Conservation (phyloP, 2,888 invertebrate genomes). For the Dryomyza anilis region DNA sequence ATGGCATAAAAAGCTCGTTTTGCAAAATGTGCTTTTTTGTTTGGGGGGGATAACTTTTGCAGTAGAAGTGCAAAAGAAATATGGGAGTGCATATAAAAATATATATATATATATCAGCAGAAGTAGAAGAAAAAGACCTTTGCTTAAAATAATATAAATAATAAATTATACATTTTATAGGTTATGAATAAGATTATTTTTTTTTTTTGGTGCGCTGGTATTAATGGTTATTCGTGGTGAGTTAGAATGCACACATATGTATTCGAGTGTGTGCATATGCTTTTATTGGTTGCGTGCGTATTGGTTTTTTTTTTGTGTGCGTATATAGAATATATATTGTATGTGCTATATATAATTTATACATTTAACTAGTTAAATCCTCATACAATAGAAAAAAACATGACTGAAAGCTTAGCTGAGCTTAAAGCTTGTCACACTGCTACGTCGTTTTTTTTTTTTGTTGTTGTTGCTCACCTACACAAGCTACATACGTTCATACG, state of each 20-base stretch:
- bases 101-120: too few species aligned
- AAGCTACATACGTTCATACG: background rate
- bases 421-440: slow-evolving; percentile 5
- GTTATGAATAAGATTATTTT: background rate
- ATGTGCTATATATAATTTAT: background rate
- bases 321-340: slow-evolving; percentile 27
- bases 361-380: background rate
- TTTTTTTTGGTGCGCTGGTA: background rate
- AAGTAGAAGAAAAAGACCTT: too few species aligned
- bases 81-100: too few species aligned
- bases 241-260: background rate
- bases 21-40: slow-evolving; percentile 2
- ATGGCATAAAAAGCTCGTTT: background rate
- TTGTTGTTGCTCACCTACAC: background rate
- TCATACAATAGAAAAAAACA: slow-evolving; percentile 32
- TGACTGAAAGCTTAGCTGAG: slow-evolving; percentile 26
- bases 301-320: slow-evolving; percentile 7
- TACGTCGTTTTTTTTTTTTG: slow-evolving; percentile 6
- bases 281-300: slow-evolving; percentile 3
- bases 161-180: too few species aligned
- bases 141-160: too few species aligned
- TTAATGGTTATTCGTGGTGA: background rate
- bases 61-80: background rate
- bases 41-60: background rate
- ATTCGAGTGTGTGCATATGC: background rate